These are phyloP conservation scores for Dallia pectoralis DNA, from an alignment of 2,797 vertebrate genomes.

Conservation along the genomic window DNA sequence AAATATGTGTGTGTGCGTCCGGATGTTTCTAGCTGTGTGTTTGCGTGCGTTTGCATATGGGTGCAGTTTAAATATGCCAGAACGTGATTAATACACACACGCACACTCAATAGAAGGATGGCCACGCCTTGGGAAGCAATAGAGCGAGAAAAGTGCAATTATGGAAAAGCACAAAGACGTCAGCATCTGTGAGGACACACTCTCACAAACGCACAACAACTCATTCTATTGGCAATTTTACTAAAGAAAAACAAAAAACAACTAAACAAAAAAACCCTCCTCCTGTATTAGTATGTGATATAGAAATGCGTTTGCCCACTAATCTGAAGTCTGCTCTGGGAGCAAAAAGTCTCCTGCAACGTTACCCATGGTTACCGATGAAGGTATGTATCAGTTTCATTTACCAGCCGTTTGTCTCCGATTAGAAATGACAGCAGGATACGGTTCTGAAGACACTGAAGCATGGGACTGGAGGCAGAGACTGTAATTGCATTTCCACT, in stretches of 20 bases:
- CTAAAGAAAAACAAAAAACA: neutral
- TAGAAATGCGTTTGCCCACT: neutral
- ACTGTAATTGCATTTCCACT: conserved; percentile 27
- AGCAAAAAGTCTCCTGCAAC: neutral
- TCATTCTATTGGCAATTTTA: neutral
- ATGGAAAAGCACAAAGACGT: conserved; percentile 7
- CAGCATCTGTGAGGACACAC: neutral
- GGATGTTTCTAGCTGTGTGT: conserved; percentile 18
- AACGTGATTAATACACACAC: neutral
- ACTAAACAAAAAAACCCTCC: too few relatives aligned
- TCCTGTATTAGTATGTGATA: neutral
- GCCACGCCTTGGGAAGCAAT: conserved; percentile 1
- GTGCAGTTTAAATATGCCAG: neutral
- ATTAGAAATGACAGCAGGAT: conserved; percentile 8
- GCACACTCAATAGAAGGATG: conserved; percentile 6
- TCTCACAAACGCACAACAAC: neutral
- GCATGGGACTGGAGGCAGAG: conserved; percentile 35
- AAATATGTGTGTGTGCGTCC: neutral
- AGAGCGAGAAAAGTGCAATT: neutral
- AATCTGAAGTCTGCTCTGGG: too few relatives aligned
- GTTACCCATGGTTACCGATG: neutral
- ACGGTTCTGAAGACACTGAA: conserved; percentile 22
- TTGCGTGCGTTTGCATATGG: neutral
- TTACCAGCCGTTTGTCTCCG: neutral
- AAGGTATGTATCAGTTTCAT: neutral